Evolutionary conservation across 23 tunicate species (phyloP), one percentile per base, ranked within the genome.

Genomic region (Diplosoma virens): DNA sequence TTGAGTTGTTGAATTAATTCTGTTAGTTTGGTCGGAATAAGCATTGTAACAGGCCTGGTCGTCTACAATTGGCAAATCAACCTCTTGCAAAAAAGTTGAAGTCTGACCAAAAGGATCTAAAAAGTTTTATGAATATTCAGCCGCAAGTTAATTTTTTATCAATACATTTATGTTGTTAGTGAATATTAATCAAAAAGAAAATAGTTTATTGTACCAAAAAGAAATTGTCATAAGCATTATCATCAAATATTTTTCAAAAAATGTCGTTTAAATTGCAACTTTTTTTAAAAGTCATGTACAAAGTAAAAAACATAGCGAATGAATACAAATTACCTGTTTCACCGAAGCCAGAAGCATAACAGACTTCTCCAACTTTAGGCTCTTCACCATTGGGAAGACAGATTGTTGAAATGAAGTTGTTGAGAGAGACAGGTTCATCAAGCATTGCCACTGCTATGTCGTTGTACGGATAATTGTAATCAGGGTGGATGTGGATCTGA

Each of bases 341-440:
- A 18, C 93, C 93, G 65, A 50, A 86, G 25, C 93, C 93, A 23
- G 93, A 31, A 0, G 85, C 85, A 61, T 52, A 79, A 54, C 93
- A 86, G 4, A 25, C 50, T 22, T 63, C 74, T 25, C 85, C 93
- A 2, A 66, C 29, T 59, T 72, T 29, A 16, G 83, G 77, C 58
- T 54, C 55, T 58, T 84, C 83, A 1, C 89, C 82, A 41, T 77
- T 69, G 0, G 89, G 80, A 1, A 84, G 45, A 30, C 89, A 84
- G 0, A 84, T 65, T 0, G 82, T 63, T 33, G 25, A 22, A 0
- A 77, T 69, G 25, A 26, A 77, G 20, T 18, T 28, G n/a, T n/a
- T n/a, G 22, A 23, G 55, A 6, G 16, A 24, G 0, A 63, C 46
- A 17, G 60, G 32, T 4, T 67, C 16, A 25, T 45, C 47, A 16